A percentile compares a stretch with the other conserved stretches of the same genome.
Evolutionary conservation across 2,797 vertebrate genomes (phyloP).

Genomic region (Erpetoichthys calabaricus): DNA sequence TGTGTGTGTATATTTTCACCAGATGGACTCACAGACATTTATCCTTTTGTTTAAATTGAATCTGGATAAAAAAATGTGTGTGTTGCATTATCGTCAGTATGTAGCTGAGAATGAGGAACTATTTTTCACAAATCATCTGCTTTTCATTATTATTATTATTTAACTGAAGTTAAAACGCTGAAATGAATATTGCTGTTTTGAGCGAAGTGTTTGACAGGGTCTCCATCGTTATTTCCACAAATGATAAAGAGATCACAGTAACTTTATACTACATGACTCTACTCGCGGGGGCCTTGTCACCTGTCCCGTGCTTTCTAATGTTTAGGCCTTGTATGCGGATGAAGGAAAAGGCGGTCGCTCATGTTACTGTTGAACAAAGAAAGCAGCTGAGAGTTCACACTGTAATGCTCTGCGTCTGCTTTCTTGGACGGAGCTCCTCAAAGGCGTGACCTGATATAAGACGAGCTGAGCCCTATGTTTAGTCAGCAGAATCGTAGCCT

Average conservation of each 20-base stretch:
- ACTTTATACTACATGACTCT: constrained; percentile 18
- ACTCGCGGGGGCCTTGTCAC: constrained; percentile 14
- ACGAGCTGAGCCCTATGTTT: constrained; percentile 15
- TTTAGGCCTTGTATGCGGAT: constrained; percentile 15
- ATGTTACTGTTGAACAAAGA: constrained; percentile 13
- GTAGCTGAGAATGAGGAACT: no score
- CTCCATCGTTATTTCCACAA: constrained; percentile 15
- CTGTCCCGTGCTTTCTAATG: constrained; percentile 6
- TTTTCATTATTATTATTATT: no score
- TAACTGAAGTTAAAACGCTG: no score
- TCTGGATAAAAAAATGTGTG: no score
- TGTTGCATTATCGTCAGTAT: no score
- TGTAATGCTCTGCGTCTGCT: constrained; percentile 23
- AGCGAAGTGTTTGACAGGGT: background rate
- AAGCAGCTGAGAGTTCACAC: constrained; percentile 19
- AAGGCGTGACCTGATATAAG: constrained; percentile 20
- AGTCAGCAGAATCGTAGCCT: constrained; percentile 25
- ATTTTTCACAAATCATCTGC: no score
- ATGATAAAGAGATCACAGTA: constrained; percentile 16
- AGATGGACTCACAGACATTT: no score
- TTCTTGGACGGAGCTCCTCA: constrained; percentile 16
- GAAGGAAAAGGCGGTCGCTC: constrained; percentile 17
- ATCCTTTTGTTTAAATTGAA: no score
- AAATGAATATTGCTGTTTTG: no score
- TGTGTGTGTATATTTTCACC: no score